Conservation (phyloP, 2,797 vertebrate species). For the Stomatorhinus walkeri region DNA sequence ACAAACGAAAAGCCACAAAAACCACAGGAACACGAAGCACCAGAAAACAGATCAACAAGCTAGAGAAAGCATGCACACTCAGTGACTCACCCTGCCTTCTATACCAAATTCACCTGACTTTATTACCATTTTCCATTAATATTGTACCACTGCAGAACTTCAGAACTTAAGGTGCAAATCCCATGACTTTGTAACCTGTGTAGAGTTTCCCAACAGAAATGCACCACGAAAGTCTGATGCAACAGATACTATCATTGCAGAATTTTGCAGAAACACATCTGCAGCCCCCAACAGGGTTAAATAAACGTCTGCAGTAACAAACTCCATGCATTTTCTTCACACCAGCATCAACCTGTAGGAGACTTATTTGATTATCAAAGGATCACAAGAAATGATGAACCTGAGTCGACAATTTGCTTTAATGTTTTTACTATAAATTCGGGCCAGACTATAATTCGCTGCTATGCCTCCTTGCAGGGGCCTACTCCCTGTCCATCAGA, state of each 20-base stretch:
- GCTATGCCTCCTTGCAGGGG: conserved; percentile 41
- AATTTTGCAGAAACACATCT: background rate
- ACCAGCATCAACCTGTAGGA: background rate
- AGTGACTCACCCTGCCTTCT: background rate
- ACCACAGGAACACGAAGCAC: conserved; percentile 13
- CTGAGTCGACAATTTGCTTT: background rate
- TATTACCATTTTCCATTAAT: background rate
- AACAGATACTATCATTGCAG: background rate
- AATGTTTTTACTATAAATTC: background rate
- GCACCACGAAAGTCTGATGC: background rate
- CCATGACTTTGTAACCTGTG: background rate
- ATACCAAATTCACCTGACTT: background rate
- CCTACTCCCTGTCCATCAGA: conserved; percentile 59
- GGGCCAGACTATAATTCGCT: background rate
- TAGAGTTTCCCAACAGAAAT: background rate
- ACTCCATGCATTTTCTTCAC: background rate
- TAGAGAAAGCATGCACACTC: background rate
- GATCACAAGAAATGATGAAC: background rate
- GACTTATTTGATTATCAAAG: background rate
- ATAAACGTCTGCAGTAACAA: background rate
- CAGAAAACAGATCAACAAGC: conserved; percentile 17
- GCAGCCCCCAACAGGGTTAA: background rate
- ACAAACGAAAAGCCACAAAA: background rate
- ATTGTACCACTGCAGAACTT: background rate
- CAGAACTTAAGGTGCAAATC: background rate